phyloP scores from a whole-genome alignment of 2,113 vertebrate species.

The Phylloscopus trochiloides region DNA sequence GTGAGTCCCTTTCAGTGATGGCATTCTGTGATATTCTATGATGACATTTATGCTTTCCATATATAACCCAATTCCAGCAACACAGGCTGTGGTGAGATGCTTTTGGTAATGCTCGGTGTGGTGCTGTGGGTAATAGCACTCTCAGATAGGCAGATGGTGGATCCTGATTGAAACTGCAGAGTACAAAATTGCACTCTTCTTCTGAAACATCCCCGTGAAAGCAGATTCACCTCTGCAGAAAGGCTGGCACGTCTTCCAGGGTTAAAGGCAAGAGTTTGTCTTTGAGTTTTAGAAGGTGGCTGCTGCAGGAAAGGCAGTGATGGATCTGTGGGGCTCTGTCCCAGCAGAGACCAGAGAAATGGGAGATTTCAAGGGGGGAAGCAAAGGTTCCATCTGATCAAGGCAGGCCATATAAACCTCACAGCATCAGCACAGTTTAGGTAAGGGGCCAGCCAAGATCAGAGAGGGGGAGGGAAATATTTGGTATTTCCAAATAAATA shows the following conservation, averaged over 20 bases:
- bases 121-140: background rate
- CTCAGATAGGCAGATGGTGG: background rate
- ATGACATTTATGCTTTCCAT: background rate
- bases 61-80: accelerated
- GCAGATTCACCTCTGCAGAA: background rate
- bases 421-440: background rate
- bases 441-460: background rate
- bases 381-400: background rate
- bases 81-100: background rate
- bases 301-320: background rate
- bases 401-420: background rate
- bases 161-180: background rate
- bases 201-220: background rate
- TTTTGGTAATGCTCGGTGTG: background rate
- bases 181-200: background rate
- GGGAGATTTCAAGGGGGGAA: background rate
- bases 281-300: background rate
- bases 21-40: background rate
- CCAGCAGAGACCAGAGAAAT: background rate
- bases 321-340: background rate
- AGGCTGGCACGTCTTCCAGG: background rate
- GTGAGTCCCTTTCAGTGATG: background rate
- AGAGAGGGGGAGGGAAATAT: background rate
- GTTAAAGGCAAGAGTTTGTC: background rate
- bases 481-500: slow-evolving; percentile 11